Conservation (phyloP, 2,888 invertebrate genomes). For the Thereva nobilitata region DNA sequence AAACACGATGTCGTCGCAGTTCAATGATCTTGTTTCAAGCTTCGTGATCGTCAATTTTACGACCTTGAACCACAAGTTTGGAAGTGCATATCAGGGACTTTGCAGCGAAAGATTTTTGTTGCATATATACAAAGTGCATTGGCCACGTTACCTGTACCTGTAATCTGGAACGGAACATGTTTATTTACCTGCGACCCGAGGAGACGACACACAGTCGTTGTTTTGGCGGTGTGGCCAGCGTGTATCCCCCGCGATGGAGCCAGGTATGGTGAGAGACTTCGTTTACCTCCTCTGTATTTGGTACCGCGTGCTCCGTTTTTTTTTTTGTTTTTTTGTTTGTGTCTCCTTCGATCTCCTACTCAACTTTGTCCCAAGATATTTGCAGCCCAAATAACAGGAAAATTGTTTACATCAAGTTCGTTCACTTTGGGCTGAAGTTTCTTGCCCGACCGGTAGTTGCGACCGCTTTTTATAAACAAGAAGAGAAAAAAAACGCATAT, state of each 20-base stretch:
- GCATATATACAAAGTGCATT: constrained; percentile 22
- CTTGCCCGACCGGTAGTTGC: constrained; percentile 38
- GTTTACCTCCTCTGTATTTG: constrained; percentile 21
- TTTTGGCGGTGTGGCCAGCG: neutral
- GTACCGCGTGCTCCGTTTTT: neutral
- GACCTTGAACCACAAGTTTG: constrained; percentile 37
- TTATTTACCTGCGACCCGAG: constrained; percentile 20
- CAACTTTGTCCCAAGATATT: constrained; percentile 15
- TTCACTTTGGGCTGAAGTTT: constrained; percentile 35
- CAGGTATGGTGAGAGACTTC: constrained; percentile 1
- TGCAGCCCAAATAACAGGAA: constrained; percentile 39
- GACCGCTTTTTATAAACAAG: constrained; percentile 6
- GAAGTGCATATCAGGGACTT: constrained; percentile 12
- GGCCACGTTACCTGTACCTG: constrained; percentile 17
- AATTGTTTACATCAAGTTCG: constrained; percentile 39
- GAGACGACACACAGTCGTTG: constrained; percentile 9
- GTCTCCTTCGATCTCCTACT: constrained; percentile 9
- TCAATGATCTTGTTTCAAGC: too few relatives aligned
- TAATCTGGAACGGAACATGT: constrained; percentile 23
- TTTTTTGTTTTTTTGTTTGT: neutral
- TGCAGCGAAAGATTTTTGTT: constrained; percentile 4
- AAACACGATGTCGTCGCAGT: too few relatives aligned
- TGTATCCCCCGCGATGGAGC: neutral
- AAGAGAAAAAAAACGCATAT: neutral
- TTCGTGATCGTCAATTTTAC: constrained; percentile 5